Evolutionary conservation across 2,888 invertebrate genomes (phyloP), one percentile per base, ranked within the genome.

Genomic region (Pollenia griseotomentosa): DNA sequence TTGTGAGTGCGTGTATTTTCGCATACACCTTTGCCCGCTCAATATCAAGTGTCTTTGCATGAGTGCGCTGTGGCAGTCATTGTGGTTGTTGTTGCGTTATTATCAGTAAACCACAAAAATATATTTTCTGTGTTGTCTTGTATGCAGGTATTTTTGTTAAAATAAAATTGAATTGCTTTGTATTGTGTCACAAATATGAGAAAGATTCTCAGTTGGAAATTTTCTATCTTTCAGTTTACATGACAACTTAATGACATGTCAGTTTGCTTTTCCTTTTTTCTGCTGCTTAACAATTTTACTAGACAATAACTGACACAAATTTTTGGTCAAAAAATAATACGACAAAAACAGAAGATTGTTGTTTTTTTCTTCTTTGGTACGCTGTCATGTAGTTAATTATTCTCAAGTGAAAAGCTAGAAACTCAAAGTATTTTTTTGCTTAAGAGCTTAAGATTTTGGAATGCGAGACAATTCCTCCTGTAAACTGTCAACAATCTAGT

Each of bases 101-200:
- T 16, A 61, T 66, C 23, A 51, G 16, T 12, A 59, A 75, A 61
- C 66, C 57, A 63, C 71, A 77, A 55, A 77, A 68, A 77, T 70
- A 46, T 71, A 68, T 66, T 73, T 59, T 23, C 23, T 61, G 12
- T 75, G 14, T 57, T 57, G 48, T 57, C n/a, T 74, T 57, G 51
- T 57, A 68, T 68, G 75, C 82, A 75, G 75, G 66, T 68, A 66
- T 61, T 51, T 75, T 82, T 33, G 53, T 70, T 23, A 53, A 51
- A 61, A 53, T 55, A 23, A 66, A 61, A 59, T 74, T 68, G 23
- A 75, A 75, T 51, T 68, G 16, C 53, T 74, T 82, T 51, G 57
- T 44, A 42, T 68, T 59, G 57, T 53, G 6, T 44, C 5, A 10
- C n/a, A 14, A 19, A 59, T 61, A 46, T 19, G 8, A 19, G 10